Base-by-base conservation (phyloP, 2,113 vertebrate species). In the Campylomormyrus tamandua region DNA sequence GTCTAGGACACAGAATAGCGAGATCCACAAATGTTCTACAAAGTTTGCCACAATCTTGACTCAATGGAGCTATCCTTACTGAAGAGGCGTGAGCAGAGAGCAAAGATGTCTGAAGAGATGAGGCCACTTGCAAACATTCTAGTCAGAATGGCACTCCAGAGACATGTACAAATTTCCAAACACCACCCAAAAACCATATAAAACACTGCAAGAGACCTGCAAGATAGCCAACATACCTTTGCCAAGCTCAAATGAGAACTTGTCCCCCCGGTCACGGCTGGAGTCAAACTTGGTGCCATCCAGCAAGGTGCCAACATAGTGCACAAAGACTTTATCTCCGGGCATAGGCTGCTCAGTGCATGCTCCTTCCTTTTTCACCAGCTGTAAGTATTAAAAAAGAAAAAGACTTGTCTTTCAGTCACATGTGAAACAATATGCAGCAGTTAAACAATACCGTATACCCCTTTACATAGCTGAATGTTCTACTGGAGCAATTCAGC, bases 231-330 rank as follows among this genome's bases (percentile, higher is more conserved):
- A 94, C 94, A 31, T 95, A 99, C 98, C 98, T 98, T 99, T 99
- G 70, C 98, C 98, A 92, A 99, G 90, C 92, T 98, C 98, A 91
- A 99, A 99, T 13, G 97, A 97, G 93, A 99, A 99, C 90, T 95
- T 97, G 52, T 99, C 97, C 92, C 91, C 97, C 90, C 97, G 92
- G 94, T 98, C 98, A 92, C 98, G 95, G 92, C 98, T 99, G 42
- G 98, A 99, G 92, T 99, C 98, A 91, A 99, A 99, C 91, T 96
- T 97, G 84, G 98, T 97, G 87, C 98, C 98, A 90, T 99, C 97
- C 9, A 97, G 91, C 88, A 99, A 96, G 89, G 97, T 98, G 10
- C 98, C 98, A 1, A 97, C 98, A 92, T 99, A 99, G 94, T 99
- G 98, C 48, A 99, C 98, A 0, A 93, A 97, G 91, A 99, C 98